Percentiles rank a stretch among this genome's conserved stretches.
Conservation (phyloP, 2,888 invertebrate species). For the Dynastes hyllus region DNA sequence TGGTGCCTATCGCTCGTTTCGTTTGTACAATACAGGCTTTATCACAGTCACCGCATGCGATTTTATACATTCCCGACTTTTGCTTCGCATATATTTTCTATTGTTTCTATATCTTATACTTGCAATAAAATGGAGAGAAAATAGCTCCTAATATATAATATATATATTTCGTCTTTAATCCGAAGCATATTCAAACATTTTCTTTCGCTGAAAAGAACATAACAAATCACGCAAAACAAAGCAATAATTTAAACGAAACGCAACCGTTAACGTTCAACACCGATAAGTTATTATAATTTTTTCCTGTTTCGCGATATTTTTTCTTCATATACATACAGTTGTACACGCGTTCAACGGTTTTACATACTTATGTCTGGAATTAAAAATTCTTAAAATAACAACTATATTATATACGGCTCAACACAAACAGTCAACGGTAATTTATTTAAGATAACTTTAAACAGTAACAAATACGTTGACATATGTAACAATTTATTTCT, state of each 20-base stretch:
- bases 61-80: too few species aligned
- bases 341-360: background rate
- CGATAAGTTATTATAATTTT: slow-evolving; percentile 13
- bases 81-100: too few species aligned
- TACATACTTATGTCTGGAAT: background rate
- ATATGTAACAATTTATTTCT: slow-evolving; percentile 32
- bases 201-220: background rate
- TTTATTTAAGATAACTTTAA: slow-evolving; percentile 28
- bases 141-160: too few species aligned
- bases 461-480: slow-evolving; percentile 22
- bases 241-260: slow-evolving; percentile 7
- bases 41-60: too few species aligned
- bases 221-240: slow-evolving; percentile 33
- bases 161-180: too few species aligned
- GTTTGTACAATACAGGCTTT: too few species aligned
- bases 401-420: background rate
- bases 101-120: too few species aligned
- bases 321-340: background rate
- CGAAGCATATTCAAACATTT: background rate
- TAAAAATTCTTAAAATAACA: slow-evolving; percentile 9
- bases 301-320: background rate
- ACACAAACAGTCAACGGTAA: slow-evolving; percentile 3
- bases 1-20: too few species aligned
- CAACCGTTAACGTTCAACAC: slow-evolving; percentile 8
- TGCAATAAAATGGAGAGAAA: too few species aligned